phyloP scores from a whole-genome alignment of 92 coral and sea anemone genomes.

The Epizoanthus illoricatus region DNA sequence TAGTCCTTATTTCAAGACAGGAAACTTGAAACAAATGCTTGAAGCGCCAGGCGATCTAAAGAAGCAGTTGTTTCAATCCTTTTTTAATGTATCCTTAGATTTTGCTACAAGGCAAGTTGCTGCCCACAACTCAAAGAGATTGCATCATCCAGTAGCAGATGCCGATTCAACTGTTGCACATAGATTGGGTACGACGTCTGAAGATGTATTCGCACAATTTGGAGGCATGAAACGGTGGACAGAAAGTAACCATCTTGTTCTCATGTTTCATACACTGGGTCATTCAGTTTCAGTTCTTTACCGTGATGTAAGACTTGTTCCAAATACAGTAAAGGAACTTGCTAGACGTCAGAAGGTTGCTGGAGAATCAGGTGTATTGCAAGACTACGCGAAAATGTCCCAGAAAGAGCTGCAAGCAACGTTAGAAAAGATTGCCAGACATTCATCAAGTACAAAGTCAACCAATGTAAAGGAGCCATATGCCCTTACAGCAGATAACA shows the following conservation, averaged over 20 bases:
- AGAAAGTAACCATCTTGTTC: conserved; percentile 12
- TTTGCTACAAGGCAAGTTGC: conserved; percentile 7
- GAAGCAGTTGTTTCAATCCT: neutral
- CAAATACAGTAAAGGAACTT: conserved; percentile 9
- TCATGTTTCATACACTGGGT: conserved; percentile 13
- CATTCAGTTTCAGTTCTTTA: conserved; percentile 21
- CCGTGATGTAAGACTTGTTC: conserved; percentile 6
- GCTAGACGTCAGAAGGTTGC: conserved; percentile 12
- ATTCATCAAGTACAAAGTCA: neutral
- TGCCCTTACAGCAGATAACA: conserved; percentile 45
- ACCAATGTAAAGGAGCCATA: conserved; percentile 2
- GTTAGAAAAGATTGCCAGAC: conserved; percentile 19
- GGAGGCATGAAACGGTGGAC: conserved; percentile 10
- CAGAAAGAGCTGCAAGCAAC: conserved; percentile 29
- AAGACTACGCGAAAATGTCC: conserved; percentile 21
- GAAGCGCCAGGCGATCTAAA: conserved; percentile 3
- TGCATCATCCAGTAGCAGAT: neutral
- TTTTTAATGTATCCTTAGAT: conserved; percentile 18
- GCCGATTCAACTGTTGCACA: neutral
- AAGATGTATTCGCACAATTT: neutral
- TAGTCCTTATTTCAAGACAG: conserved; percentile 25
- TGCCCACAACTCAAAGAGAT: neutral
- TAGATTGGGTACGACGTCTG: neutral
- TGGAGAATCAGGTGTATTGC: conserved; percentile 7
- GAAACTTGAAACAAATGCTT: neutral